Evolutionary conservation across 64 coral and sea anemone species (phyloP).

Genomic region (Anthopleura sola): DNA sequence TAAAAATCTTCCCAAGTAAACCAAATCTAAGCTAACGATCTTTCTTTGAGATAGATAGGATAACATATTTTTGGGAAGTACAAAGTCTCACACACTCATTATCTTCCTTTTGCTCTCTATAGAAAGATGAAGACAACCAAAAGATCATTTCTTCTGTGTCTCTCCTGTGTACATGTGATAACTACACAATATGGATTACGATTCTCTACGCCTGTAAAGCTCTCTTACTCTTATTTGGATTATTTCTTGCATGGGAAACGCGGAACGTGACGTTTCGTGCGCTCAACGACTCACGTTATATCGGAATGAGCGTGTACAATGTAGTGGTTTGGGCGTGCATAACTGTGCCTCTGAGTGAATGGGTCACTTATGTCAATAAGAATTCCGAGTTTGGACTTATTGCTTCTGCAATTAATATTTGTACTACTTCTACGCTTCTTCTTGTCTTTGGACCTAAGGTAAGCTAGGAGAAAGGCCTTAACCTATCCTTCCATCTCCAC

Average conservation of each 20-base stretch:
- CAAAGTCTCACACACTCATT: no score
- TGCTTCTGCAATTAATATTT: constrained; percentile 43
- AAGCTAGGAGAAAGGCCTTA: no score
- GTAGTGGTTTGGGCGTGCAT: constrained; percentile 36
- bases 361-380: background rate
- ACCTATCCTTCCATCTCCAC: no score
- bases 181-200: background rate
- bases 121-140: background rate
- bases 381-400: constrained; percentile 34
- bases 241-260: constrained; percentile 68
- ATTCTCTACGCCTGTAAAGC: constrained; percentile 46
- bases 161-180: background rate
- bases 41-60: no score
- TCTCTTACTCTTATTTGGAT: constrained; percentile 41
- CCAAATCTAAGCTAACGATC: no score
- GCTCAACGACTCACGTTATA: constrained; percentile 58
- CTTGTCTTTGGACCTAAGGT: constrained; percentile 60
- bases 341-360: constrained; percentile 19
- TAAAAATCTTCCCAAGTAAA: no score
- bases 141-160: background rate
- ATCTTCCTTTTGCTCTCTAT: background rate
- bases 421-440: constrained; percentile 40
- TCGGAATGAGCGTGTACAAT: constrained; percentile 61
- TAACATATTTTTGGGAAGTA: no score
- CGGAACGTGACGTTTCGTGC: constrained; percentile 45